Conservation (phyloP, 2,113 vertebrate species). For the Corythornis cristatus region DNA sequence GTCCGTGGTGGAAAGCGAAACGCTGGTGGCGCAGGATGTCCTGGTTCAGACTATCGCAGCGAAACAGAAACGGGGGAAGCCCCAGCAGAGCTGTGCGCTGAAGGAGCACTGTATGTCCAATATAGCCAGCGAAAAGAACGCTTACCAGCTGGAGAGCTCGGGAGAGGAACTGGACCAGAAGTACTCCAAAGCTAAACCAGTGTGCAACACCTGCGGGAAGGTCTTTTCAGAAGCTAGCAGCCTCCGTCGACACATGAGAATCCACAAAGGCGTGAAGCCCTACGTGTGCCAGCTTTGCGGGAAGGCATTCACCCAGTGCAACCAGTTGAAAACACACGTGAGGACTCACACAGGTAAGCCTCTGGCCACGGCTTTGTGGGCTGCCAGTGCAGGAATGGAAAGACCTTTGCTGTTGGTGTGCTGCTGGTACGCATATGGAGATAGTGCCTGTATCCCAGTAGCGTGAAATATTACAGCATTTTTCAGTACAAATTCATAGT, state of each 20-base stretch:
- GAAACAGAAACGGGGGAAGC: conserved; percentile 73
- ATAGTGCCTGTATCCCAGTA: background rate
- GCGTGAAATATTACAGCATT: background rate
- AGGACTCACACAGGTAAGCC: conserved; percentile 95
- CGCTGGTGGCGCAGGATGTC: conserved; percentile 69
- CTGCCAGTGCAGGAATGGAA: background rate
- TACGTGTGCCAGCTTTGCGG: conserved; percentile 94
- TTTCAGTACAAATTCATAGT: background rate
- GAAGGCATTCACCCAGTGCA: conserved; percentile 95
- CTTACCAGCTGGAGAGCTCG: conserved; percentile 69
- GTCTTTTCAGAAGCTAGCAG: conserved; percentile 94
- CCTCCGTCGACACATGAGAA: conserved; percentile 93
- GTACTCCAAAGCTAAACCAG: conserved; percentile 81
- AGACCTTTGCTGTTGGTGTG: background rate
- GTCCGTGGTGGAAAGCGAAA: conserved; percentile 69
- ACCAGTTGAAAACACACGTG: conserved; percentile 96
- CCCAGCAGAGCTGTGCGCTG: conserved; percentile 64
- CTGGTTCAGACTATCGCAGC: conserved; percentile 65
- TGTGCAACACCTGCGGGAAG: conserved; percentile 91
- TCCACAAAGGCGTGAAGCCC: conserved; percentile 95
- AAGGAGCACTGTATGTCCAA: conserved; percentile 77
- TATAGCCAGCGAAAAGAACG: conserved; percentile 67
- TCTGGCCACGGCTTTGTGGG: background rate
- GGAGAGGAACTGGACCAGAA: conserved; percentile 76
- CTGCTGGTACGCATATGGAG: accelerated